phyloP scores from a whole-genome alignment of 2,888 invertebrate genomes.

The Torymus texanus region DNA sequence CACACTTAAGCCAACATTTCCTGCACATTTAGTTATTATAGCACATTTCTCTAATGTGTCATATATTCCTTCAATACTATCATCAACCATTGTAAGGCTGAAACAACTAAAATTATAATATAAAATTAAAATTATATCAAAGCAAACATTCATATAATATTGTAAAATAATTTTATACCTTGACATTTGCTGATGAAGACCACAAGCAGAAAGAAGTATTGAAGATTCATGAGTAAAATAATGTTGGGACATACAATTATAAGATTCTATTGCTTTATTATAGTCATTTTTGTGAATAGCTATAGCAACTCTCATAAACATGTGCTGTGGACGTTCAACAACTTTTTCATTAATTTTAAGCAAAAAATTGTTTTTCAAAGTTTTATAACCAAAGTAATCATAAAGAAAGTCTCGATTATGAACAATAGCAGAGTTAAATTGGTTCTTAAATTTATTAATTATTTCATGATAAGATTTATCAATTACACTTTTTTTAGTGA shows the following conservation, averaged over 20 bases:
- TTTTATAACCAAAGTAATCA: conserved; percentile 99
- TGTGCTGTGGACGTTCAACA: conserved; percentile 97
- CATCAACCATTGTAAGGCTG: conserved; percentile 93
- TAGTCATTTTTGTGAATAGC: conserved; percentile 97
- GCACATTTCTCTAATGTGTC: conserved; percentile 95
- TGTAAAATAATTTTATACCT: conserved; percentile 75
- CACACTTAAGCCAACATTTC: conserved; percentile 97
- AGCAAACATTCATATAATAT: neutral
- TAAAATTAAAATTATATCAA: conserved; percentile 14
- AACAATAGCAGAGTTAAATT: conserved; percentile 94
- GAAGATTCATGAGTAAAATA: conserved; percentile 99
- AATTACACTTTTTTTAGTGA: conserved; percentile 86
- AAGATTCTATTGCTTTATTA: conserved; percentile 94
- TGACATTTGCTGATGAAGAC: conserved; percentile 92
- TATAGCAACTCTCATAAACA: conserved; percentile 98
- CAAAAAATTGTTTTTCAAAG: conserved; percentile 95
- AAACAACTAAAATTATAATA: conserved; percentile 84
- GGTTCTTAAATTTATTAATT: conserved; percentile 90
- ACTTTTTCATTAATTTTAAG: conserved; percentile 94
- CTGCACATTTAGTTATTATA: conserved; percentile 96
- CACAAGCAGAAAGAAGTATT: conserved; percentile 96
- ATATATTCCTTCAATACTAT: conserved; percentile 97
- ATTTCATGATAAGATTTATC: conserved; percentile 88
- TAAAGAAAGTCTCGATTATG: conserved; percentile 98
- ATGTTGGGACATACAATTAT: conserved; percentile 94